A percentile compares a stretch with the other conserved stretches of the same genome.
Evolutionary conservation across 2,888 invertebrate species (phyloP).

Genomic region (Plebejus argus): DNA sequence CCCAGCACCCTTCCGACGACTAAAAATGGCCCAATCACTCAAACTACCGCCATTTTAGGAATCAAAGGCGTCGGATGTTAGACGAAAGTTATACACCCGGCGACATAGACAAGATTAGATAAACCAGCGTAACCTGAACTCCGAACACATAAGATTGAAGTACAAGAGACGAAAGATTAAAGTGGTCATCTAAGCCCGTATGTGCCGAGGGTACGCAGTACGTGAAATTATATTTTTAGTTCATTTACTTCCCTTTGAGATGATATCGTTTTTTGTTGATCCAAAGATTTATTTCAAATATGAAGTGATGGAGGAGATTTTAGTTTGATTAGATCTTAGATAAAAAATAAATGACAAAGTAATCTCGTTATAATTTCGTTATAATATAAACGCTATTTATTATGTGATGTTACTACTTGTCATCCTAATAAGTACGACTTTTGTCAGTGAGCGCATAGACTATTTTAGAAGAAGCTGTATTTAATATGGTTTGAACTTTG

Average conservation of each 20-base stretch:
- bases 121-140: slow-evolving; percentile 1
- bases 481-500: slow-evolving; percentile 3
- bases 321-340: neutral
- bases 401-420: neutral
- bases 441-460: neutral
- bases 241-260: slow-evolving; percentile 29
- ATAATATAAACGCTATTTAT: neutral
- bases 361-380: too few relatives aligned
- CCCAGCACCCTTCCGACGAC: slow-evolving; percentile 59
- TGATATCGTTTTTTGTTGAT: slow-evolving; percentile 17
- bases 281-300: slow-evolving; percentile 6
- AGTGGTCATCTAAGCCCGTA: neutral
- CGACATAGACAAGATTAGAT: neutral
- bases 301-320: slow-evolving; percentile 7
- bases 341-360: neutral
- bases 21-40: slow-evolving; percentile 79
- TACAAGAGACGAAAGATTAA: neutral
- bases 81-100: slow-evolving; percentile 14
- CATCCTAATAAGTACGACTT: neutral
- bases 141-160: neutral
- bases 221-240: slow-evolving; percentile 21
- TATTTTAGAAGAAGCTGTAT: neutral
- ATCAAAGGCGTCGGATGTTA: slow-evolving; percentile 33
- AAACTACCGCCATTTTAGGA: slow-evolving; percentile 51
- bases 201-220: slow-evolving; percentile 4